Percentiles rank a stretch among this genome's conserved stretches.
Conservation (phyloP, 2,113 vertebrate species). For the Nothocercus nigrocapillus region DNA sequence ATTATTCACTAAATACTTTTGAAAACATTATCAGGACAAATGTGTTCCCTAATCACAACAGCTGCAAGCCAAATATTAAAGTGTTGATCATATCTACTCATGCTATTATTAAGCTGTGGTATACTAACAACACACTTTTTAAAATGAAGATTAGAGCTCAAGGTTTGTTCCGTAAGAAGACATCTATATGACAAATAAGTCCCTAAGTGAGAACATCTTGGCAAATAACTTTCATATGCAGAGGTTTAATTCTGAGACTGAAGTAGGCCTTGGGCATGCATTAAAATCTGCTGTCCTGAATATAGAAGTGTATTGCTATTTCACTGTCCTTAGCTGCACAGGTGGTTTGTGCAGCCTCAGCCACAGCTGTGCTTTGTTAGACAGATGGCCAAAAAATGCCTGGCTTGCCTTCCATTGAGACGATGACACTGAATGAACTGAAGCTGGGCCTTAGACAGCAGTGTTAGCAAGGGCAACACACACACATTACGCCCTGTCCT, state of each 20-base stretch:
- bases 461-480: not conserved
- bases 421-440: not conserved
- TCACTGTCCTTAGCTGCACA: not conserved
- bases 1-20: not conserved
- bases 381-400: not conserved
- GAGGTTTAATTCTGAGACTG: not conserved
- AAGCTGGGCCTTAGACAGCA: not conserved
- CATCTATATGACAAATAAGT: not conserved
- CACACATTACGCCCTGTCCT: not conserved
- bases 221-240: not conserved
- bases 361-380: not conserved
- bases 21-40: not conserved
- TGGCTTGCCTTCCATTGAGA: not conserved
- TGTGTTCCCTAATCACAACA: not conserved
- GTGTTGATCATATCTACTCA: not conserved
- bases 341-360: not conserved
- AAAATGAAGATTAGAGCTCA: not conserved
- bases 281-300: not conserved
- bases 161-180: not conserved
- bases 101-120: not conserved
- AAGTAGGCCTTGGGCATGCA: not conserved
- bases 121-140: not conserved
- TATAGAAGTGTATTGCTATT: not conserved
- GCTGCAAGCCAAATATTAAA: not conserved
- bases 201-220: not conserved